Conservation (phyloP, 2,113 vertebrate genomes). For the Alethe diademata region DNA sequence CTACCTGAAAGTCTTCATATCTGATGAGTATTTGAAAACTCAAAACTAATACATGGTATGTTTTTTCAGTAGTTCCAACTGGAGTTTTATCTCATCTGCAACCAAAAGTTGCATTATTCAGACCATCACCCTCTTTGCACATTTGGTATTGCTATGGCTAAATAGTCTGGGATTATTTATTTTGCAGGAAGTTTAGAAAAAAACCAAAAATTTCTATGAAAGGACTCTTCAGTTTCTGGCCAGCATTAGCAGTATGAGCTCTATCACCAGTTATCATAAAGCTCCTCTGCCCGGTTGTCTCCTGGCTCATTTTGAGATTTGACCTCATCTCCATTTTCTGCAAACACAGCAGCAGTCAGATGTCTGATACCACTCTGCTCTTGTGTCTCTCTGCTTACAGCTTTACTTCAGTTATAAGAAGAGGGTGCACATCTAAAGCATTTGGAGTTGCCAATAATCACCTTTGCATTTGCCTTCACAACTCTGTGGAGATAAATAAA, state of each 20-base stretch:
- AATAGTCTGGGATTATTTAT: neutral
- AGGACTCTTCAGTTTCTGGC: neutral
- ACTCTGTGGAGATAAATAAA: neutral
- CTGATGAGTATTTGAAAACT: neutral
- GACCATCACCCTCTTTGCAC: neutral
- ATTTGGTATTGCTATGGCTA: neutral
- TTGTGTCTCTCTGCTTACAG: neutral
- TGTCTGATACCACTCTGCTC: neutral
- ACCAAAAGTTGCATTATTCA: neutral
- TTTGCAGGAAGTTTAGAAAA: neutral
- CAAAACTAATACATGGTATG: neutral
- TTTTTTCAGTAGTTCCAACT: neutral
- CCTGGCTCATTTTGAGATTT: neutral
- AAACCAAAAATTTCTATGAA: fast-evolving
- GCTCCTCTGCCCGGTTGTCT: neutral
- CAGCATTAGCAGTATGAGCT: neutral
- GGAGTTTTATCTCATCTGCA: neutral
- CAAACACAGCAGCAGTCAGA: neutral
- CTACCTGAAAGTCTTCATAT: neutral
- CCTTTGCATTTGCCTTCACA: neutral
- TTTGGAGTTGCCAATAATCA: neutral
- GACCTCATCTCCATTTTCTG: neutral
- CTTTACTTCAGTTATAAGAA: neutral
- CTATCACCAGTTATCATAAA: neutral
- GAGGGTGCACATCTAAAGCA: fast-evolving